phyloP scores from a whole-genome alignment of 2,888 invertebrate species.

The Cantharis rufa region DNA sequence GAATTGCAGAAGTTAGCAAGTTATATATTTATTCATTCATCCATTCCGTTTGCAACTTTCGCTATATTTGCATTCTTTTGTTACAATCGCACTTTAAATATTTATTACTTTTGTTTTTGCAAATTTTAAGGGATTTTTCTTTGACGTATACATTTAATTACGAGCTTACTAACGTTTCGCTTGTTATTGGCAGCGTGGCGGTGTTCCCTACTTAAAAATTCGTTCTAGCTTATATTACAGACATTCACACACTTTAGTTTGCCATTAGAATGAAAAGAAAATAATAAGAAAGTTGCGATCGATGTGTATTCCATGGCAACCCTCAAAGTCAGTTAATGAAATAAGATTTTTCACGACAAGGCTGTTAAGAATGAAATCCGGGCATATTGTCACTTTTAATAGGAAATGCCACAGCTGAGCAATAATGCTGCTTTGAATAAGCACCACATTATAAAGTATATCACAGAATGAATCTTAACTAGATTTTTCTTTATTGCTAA shows the following conservation, averaged over 20 bases:
- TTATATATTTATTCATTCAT: not conserved
- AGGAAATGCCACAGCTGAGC: slow-evolving; percentile 31
- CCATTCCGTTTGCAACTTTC: not conserved
- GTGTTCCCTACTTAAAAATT: not conserved
- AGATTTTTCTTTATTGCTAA: not conserved
- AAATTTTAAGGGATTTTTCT: not conserved
- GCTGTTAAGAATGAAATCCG: slow-evolving; percentile 50
- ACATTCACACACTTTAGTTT: slow-evolving; percentile 1
- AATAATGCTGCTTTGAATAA: slow-evolving; percentile 3
- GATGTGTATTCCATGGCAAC: slow-evolving; percentile 40
- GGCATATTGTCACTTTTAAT: slow-evolving; percentile 50
- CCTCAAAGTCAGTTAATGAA: slow-evolving; percentile 55
- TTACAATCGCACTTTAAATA: not conserved
- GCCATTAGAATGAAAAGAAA: slow-evolving; percentile 23
- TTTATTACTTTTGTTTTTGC: not conserved
- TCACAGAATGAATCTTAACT: not conserved
- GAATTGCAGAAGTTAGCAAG: not conserved
- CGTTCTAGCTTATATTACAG: slow-evolving; percentile 5
- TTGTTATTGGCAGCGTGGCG: slow-evolving; percentile 14
- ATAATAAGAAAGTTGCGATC: slow-evolving; percentile 29
- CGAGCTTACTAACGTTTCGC: slow-evolving; percentile 4
- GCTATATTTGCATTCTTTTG: not conserved
- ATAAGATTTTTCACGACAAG: slow-evolving; percentile 56
- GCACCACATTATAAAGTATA: slow-evolving; percentile 17
- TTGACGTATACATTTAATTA: slow-evolving; percentile 11